Base-by-base conservation (phyloP, 2,113 vertebrate genomes). In the Salvelinus namaycush region DNA sequence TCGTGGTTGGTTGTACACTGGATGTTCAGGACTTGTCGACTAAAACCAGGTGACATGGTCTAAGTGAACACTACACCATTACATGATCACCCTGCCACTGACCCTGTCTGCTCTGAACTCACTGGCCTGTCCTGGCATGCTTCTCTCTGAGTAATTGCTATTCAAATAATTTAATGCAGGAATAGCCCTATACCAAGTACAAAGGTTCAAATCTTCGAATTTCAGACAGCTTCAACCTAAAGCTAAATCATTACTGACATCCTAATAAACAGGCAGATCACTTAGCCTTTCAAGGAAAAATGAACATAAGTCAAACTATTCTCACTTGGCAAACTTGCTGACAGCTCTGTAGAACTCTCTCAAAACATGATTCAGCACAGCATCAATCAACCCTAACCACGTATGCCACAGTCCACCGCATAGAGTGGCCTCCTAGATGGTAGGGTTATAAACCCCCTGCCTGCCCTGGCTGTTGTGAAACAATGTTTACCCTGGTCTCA, bases 401-500 rank as follows among this genome's bases (percentile, higher is more conserved):
- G 1, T 11, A 24, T 31, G 16, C 27, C 22, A 34, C 27, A 39
- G 29, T 70, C 5, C 51, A 22, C 44, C 3, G 4, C 34, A 51
- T 31, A 22, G 20, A 6, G 16, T 27, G 22, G 26, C 65, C 26
- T 27, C 65, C 22, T 14, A 44, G 20, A 20, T 3, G 11, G 1
- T 9, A 13, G 68, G 20, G 13, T 44, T 9, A 44, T 44, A 70
- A 44, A 12, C 2, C 11, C 3, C 18, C 3, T 44, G 39, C 39
- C 39, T 44, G 39, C 39, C 39, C 9, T 44, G 39, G 39, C 39
- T 44, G 39, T 44, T 44, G 39, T 44, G 39, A 44, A 44, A 44
- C 39, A 44, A 49, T 49, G 68, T 70, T 70, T 70, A 70, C 68
- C 68, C 7, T 48, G 68, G 31, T n/a, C 68, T n/a, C 29, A 24